These are phyloP conservation scores for Pseudobourletiella spinata DNA, from an alignment of 1,140 invertebrate species.

Conservation along the genomic window DNA sequence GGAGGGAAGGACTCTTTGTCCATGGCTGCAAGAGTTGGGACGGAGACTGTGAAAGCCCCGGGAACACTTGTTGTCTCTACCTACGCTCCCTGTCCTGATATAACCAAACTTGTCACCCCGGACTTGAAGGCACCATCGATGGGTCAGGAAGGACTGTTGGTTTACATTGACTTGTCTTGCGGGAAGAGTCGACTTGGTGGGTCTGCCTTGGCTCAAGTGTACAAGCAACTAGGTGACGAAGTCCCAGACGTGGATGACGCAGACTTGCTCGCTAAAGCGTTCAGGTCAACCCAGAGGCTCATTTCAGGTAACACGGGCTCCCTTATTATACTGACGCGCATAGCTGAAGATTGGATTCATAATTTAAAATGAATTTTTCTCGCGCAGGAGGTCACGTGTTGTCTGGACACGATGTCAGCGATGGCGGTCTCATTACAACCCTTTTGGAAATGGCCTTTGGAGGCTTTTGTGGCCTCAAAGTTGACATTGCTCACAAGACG, in stretches of 20 bases:
- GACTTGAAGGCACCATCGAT: slow-evolving; percentile 65
- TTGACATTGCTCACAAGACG: slow-evolving; percentile 54
- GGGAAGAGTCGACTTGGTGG: slow-evolving; percentile 69
- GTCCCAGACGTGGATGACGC: slow-evolving; percentile 70
- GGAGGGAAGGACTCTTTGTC: slow-evolving; percentile 97
- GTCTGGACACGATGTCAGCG: slow-evolving; percentile 93
- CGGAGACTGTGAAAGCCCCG: slow-evolving; percentile 71
- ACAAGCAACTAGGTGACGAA: slow-evolving; percentile 69
- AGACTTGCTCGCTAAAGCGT: slow-evolving; percentile 57
- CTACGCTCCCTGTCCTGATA: slow-evolving; percentile 87
- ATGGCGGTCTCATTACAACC: slow-evolving; percentile 85
- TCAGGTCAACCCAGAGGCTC: slow-evolving; percentile 71
- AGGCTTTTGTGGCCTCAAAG: slow-evolving; percentile 67
- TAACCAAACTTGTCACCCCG: slow-evolving; percentile 69
- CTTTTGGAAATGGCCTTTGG: slow-evolving; percentile 92
- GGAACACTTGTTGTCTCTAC: slow-evolving; percentile 86
- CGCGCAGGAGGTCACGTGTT: slow-evolving; percentile 57
- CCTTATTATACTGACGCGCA: no score
- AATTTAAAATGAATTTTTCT: not conserved
- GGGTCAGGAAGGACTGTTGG: slow-evolving; percentile 46
- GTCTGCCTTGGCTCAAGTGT: slow-evolving; percentile 83
- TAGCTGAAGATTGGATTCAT: no score
- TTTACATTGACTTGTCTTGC: slow-evolving; percentile 61
- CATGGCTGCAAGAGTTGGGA: slow-evolving; percentile 81
- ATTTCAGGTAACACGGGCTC: slow-evolving; percentile 57